Evolutionary conservation across 92 coral and sea anemone species (phyloP), one percentile per base, ranked within the genome.

Genomic region (Parazoanthus atlanticus): DNA sequence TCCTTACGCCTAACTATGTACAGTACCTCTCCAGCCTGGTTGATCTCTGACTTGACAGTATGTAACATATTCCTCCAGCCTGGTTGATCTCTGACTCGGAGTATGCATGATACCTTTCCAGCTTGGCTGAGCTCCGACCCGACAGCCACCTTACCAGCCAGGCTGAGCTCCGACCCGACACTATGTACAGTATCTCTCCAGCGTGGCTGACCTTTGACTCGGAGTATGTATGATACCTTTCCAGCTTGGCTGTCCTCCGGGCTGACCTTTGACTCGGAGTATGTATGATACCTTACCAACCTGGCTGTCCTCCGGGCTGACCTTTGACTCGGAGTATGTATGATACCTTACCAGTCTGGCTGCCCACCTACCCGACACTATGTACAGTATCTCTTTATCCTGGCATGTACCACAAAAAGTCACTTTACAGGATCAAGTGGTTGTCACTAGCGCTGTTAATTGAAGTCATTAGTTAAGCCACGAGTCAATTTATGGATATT

Each of bases 1-100:
- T 96, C 54, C 86, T 96, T 54, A 89, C 98, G 10, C 98, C 98
- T 9, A 93, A 92, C 88, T 96, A 96, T 88, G 76, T 91, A 17
- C 81, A 88, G 61, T 93, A 81, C 66, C 86, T 94, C 23, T 82
- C 89, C 15, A 74, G 83, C n/a, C 83, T 69, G 81, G 89, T 75
- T 34, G 75, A 26, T 25, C 65, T 73, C 5, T 69, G 40, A 84
- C 76, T n/a, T 12, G 17, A 16, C 23, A 41, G 31, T 23, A 88
- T 79, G 76, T 70, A 12, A n/a, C n/a, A n/a, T 89, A 78, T 58
- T 77, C 90, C 25, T 85, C 76, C 25, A 33, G 86, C 54, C 21
- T 28, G 52, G 76, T 69, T 26, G 79, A 30, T 25, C 41, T 33
- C 16, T 49, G 29, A 52, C 69, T 32, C 79, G 11, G 5, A 29